Evolutionary conservation across 1,140 invertebrate genomes (phyloP), one percentile per base, ranked within the genome.

Genomic region (Acromyrmex echinatior): DNA sequence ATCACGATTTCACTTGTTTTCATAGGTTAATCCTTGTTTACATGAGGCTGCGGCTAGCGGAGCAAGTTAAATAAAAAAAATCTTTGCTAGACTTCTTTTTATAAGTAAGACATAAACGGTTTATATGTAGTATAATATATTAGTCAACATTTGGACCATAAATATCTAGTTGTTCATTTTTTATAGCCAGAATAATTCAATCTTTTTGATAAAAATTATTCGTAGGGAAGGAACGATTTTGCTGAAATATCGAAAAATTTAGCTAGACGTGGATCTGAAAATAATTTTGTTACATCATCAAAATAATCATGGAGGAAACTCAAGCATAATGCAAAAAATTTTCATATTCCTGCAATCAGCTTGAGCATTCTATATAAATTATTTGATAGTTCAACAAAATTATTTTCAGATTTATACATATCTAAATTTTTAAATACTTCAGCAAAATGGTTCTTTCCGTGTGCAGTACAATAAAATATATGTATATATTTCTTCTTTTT

Each of bases 1-100:
- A 70, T 86, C 88, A 87, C 88, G 78, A 87, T 88, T 77, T 76
- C 53, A 60, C 79, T 82, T 89, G 88, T 82, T 91, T 86, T 77
- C 60, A 66, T 58, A 71, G 45, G 86, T 90, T 84, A 87, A 65
- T 51, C 25, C 4, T 28, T 60, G 56, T 84, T 84, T 84, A 76
- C 39, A 76, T 28, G 45, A 21, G 3, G 18, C 31, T n/a, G 45
- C 60, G 9, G 21, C 10, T 7, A 14, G 6, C 31, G 53, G 56
- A 45, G 21, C 5, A 21, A 74, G 21, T 12, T 35, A n/a, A 31
- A 70, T 73, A 21, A 18, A 56, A 18, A n/a, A 73, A n/a, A 82
- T 70, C 49, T 49, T 80, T 25, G 39, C 12, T 6, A 21, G n/a
- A 4, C 21, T 16, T 6, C 28, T 53, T 80, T 45, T 45, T n/a